Conservation (phyloP, 2,113 vertebrate species). For the Pluvialis apricaria region DNA sequence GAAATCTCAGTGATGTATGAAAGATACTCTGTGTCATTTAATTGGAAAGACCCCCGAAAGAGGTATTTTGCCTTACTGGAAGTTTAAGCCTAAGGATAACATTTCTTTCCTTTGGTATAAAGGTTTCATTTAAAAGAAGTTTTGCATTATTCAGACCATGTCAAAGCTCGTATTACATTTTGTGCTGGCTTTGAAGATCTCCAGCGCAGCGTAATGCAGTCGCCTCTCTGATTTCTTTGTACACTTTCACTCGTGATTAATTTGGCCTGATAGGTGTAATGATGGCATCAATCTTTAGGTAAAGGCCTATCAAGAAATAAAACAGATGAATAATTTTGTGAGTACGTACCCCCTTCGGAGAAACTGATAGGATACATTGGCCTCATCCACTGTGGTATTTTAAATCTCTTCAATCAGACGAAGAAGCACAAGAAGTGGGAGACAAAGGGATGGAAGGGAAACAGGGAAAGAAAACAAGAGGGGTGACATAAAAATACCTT, state of each 20-base stretch:
- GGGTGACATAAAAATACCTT: neutral
- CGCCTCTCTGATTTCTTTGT: neutral
- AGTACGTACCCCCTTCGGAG: neutral
- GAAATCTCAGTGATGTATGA: neutral
- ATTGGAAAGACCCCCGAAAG: neutral
- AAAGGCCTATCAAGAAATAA: neutral
- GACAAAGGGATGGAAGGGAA: neutral
- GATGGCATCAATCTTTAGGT: neutral
- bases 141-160: neutral
- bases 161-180: neutral
- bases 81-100: neutral
- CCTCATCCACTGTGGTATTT: neutral
- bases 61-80: neutral
- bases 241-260: neutral
- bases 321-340: neutral
- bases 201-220: neutral
- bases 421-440: neutral
- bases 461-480: neutral
- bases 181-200: neutral
- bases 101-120: neutral
- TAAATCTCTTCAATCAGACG: neutral
- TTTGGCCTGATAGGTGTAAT: neutral
- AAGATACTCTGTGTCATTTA: neutral
- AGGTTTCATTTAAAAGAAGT: neutral
- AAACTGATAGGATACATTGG: neutral